Percentiles rank a stretch among this genome's conserved stretches.
phyloP scores from a whole-genome alignment of 2,113 vertebrate genomes.

The Athene cunicularia region DNA sequence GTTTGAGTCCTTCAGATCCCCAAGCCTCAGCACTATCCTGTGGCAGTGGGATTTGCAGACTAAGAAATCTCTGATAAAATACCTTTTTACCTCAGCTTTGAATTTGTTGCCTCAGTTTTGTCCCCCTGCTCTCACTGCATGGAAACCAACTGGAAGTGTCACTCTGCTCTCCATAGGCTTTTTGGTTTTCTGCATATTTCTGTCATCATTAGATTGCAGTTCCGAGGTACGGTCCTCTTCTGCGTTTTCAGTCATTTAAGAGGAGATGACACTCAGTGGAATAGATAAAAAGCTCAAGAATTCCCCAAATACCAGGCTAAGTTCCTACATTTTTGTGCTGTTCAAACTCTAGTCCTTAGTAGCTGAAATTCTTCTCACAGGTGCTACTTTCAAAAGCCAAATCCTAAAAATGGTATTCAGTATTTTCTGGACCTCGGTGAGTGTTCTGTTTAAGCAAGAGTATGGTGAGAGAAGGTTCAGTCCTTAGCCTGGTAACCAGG shows the following conservation, averaged over 20 bases:
- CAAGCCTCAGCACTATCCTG: background rate
- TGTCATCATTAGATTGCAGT: background rate
- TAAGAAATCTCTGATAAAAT: background rate
- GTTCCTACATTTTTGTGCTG: background rate
- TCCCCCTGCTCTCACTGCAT: background rate
- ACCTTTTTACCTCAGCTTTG: background rate
- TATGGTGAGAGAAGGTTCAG: background rate
- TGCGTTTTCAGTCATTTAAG: background rate
- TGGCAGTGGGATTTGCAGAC: background rate
- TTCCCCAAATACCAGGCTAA: background rate
- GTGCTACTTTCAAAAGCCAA: background rate
- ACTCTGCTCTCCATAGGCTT: background rate
- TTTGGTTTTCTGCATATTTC: background rate
- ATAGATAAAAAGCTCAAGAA: background rate
- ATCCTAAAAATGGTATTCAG: background rate
- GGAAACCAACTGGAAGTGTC: background rate
- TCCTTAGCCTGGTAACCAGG: background rate
- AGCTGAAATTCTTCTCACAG: background rate
- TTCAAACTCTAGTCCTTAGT: background rate
- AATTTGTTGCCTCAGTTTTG: background rate
- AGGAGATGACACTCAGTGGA: background rate
- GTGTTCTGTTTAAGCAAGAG: background rate
- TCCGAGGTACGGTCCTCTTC: background rate
- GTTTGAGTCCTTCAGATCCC: background rate
- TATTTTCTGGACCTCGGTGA: background rate